Conservation (phyloP, 2,888 invertebrate genomes). For the Epirrita christyi region DNA sequence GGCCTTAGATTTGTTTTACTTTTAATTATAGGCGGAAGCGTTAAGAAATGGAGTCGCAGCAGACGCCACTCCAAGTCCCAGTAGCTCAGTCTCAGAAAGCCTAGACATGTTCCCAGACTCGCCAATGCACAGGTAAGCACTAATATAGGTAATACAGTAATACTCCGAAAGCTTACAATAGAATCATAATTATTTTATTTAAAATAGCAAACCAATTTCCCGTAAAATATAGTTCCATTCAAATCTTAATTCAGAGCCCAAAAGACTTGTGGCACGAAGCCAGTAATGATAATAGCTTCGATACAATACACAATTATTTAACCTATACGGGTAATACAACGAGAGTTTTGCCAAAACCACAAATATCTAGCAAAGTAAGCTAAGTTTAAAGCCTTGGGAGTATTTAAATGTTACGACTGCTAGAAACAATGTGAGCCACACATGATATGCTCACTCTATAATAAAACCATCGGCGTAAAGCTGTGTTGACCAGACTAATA, state of each 20-base stretch:
- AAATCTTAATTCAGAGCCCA: conserved; percentile 44
- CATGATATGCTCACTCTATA: conserved; percentile 64
- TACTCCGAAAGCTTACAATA: conserved; percentile 39
- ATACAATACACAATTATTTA: conserved; percentile 66
- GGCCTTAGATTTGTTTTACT: background rate
- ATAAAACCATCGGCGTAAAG: conserved; percentile 76
- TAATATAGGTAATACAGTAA: conserved; percentile 35
- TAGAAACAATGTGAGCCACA: conserved; percentile 62
- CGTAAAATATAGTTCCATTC: conserved; percentile 52
- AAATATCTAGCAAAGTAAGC: conserved; percentile 51
- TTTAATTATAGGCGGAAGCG: conserved; percentile 72
- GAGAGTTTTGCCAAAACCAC: conserved; percentile 62
- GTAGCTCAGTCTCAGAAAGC: conserved; percentile 95
- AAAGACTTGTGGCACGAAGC: conserved; percentile 68
- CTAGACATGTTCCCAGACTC: conserved; percentile 96
- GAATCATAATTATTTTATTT: conserved; percentile 45
- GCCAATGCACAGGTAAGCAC: conserved; percentile 89
- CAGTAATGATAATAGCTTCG: conserved; percentile 68
- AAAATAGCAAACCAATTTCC: conserved; percentile 35
- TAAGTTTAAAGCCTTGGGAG: conserved; percentile 52
- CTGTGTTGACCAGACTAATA: conserved; percentile 80
- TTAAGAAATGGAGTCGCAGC: conserved; percentile 86
- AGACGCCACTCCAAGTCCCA: conserved; percentile 94
- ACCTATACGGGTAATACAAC: conserved; percentile 62
- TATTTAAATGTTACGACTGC: conserved; percentile 65